A percentile compares a stretch with the other conserved stretches of the same genome.
phyloP scores from a whole-genome alignment of 1,140 invertebrate species.

The Calliphora vicina region DNA sequence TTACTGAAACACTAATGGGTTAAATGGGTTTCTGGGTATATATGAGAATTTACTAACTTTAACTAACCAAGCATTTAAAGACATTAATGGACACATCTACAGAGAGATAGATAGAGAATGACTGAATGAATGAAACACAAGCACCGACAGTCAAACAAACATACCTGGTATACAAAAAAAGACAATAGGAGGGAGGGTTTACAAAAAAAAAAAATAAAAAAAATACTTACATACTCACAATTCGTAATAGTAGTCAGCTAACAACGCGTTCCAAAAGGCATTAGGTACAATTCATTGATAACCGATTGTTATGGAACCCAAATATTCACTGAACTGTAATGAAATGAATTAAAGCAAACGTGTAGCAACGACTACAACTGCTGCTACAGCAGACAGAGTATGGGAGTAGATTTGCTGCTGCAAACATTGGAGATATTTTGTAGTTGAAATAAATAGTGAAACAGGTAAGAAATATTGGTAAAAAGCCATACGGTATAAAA shows the following conservation, averaged over 20 bases:
- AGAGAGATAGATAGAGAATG: neutral
- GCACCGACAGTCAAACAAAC: neutral
- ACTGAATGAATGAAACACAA: neutral
- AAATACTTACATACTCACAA: neutral
- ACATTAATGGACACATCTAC: neutral
- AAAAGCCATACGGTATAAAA: neutral
- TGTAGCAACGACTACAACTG: slow-evolving; percentile 17
- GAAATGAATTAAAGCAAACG: slow-evolving; percentile 46
- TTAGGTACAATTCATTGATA: slow-evolving; percentile 44
- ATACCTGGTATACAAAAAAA: neutral
- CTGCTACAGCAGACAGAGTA: neutral
- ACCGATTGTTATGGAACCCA: slow-evolving; percentile 45
- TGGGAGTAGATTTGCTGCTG: too few species aligned
- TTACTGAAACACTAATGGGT: slow-evolving; percentile 1
- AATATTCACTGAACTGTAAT: slow-evolving; percentile 51
- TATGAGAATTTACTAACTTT: slow-evolving; percentile 4
- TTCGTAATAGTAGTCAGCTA: neutral
- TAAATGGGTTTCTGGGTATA: neutral
- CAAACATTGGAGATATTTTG: neutral
- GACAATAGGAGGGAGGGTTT: neutral
- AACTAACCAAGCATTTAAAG: slow-evolving; percentile 30
- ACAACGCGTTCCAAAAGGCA: slow-evolving; percentile 22
- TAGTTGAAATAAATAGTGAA: neutral
- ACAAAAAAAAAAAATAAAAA: neutral
- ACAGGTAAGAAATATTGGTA: too few species aligned